phyloP scores from a whole-genome alignment of 2,888 invertebrate species.

The Xestobium rufovillosum region DNA sequence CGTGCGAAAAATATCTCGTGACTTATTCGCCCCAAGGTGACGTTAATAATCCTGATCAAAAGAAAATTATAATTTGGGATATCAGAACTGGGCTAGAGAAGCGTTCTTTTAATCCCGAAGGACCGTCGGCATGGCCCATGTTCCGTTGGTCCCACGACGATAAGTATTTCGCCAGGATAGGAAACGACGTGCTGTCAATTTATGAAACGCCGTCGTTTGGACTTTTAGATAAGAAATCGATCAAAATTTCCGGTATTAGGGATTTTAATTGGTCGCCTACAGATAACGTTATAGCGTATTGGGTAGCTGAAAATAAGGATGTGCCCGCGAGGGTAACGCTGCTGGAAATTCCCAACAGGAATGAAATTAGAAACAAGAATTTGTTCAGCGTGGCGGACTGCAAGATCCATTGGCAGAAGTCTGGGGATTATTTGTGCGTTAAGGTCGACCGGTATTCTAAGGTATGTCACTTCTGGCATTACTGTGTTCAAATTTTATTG shows the following conservation, averaged over 20 bases:
- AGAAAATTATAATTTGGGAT: slow-evolving; percentile 93
- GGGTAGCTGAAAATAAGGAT: slow-evolving; percentile 96
- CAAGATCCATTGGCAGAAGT: slow-evolving; percentile 98
- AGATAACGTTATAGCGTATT: slow-evolving; percentile 92
- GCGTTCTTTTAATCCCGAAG: slow-evolving; percentile 80
- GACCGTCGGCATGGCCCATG: slow-evolving; percentile 78
- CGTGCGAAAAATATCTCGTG: slow-evolving; percentile 93
- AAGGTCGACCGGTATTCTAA: slow-evolving; percentile 69
- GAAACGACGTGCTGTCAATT: slow-evolving; percentile 77
- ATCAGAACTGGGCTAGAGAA: slow-evolving; percentile 89
- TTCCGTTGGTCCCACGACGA: slow-evolving; percentile 98
- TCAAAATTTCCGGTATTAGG: slow-evolving; percentile 81
- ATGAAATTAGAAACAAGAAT: slow-evolving; percentile 87
- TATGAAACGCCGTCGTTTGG: slow-evolving; percentile 97
- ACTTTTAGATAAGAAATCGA: slow-evolving; percentile 87
- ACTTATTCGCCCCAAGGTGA: slow-evolving; percentile 84
- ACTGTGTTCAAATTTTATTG: not conserved
- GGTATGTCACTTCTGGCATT: slow-evolving; percentile 19
- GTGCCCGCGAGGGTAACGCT: slow-evolving; percentile 93
- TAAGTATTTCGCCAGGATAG: slow-evolving; percentile 86
- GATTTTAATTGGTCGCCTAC: slow-evolving; percentile 99
- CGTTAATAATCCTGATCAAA: slow-evolving; percentile 56
- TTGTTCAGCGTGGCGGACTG: slow-evolving; percentile 97
- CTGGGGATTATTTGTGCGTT: slow-evolving; percentile 94
- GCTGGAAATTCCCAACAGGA: slow-evolving; percentile 84